These are phyloP conservation scores for Dusona sp. DNA, from an alignment of 2,888 invertebrate species.

Conservation along the genomic window DNA sequence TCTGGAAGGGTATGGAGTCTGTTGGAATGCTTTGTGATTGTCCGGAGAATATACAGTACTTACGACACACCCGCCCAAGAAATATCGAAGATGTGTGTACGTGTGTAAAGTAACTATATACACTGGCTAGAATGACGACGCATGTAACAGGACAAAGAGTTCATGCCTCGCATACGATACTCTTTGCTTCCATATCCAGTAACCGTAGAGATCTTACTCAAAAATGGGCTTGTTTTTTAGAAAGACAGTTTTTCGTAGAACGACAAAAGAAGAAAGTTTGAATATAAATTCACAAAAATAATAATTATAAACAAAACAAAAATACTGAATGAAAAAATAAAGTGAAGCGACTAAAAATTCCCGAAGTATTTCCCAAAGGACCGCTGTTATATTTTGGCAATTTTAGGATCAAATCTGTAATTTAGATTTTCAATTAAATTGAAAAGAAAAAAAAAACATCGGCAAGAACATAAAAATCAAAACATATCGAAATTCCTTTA, in stretches of 20 bases:
- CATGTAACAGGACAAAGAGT: slow-evolving; percentile 82
- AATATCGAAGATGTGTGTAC: slow-evolving; percentile 33
- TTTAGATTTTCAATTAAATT: not conserved
- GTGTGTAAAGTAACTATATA: slow-evolving; percentile 30
- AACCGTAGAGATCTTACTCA: slow-evolving; percentile 52
- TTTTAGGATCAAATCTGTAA: not conserved
- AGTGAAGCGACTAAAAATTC: not conserved
- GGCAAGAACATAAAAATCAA: not conserved
- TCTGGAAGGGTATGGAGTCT: slow-evolving; percentile 28
- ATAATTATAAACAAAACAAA: slow-evolving; percentile 18
- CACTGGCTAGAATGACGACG: slow-evolving; percentile 76
- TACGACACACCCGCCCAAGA: slow-evolving; percentile 54
- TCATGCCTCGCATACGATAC: slow-evolving; percentile 81
- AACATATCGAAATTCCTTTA: not conserved
- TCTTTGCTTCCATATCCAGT: slow-evolving; percentile 58
- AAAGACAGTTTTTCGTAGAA: too few species aligned
- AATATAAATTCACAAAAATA: not conserved
- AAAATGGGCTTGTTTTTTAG: slow-evolving; percentile 30
- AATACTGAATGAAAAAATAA: not conserved
- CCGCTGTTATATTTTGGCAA: not conserved
- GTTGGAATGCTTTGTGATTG: slow-evolving; percentile 35
- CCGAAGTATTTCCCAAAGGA: not conserved
- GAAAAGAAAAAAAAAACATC: not conserved
- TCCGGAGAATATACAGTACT: slow-evolving; percentile 28
- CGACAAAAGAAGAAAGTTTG: not conserved